Base-by-base conservation (phyloP, 2,113 vertebrate genomes). In the Hipposideros armiger region DNA sequence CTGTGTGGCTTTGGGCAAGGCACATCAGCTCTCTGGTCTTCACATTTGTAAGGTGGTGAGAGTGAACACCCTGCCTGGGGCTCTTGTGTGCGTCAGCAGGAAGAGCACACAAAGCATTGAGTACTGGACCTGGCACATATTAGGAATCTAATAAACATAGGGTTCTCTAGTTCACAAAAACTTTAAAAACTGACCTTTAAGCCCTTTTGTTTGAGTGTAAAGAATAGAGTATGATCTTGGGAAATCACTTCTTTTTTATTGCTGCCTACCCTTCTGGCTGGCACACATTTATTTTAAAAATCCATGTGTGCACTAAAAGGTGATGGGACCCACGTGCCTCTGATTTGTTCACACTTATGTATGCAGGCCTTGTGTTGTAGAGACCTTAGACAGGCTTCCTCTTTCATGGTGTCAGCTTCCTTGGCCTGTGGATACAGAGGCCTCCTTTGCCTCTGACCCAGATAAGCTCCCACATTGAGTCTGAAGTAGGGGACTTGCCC, bases 221-320 rank as follows among this genome's bases (percentile, higher is more conserved):
- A 24, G 17, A 76, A 64, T 24, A n/a, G 60, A 91, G 60, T 8
- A 4, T 14, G 40, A 72, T 5, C n/a, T 28, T 47, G 40, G 82
- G 24, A 92, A 85, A 26, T 64, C 36, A 40, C 2, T 87, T 89
- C 16, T 92, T 15, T 76, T 73, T 87, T 42, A 42, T 40, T 60
- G 17, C 14, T 60, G 15, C 56, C 45, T 60, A 36, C 3, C 13
- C 22, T 45, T 67, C 16, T 85, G 19, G 16, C 56, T 40, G 42
- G 42, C 28, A 78, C 15, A n/a, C 9, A 24, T 30, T 83, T 78
- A 26, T 32, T 90, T 97, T 78, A 14, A 83, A 85, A 89, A 84
- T 40, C 3, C 22, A 36, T 1, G 1, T 4, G 0, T 60, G 36
- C 30, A 4, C 47, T 5, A 82, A 62, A 30, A 26, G 8, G 9